Percentiles rank a stretch among this genome's conserved stretches.
Conservation (phyloP, 2,888 invertebrate species). For the Campaea margaritaria region DNA sequence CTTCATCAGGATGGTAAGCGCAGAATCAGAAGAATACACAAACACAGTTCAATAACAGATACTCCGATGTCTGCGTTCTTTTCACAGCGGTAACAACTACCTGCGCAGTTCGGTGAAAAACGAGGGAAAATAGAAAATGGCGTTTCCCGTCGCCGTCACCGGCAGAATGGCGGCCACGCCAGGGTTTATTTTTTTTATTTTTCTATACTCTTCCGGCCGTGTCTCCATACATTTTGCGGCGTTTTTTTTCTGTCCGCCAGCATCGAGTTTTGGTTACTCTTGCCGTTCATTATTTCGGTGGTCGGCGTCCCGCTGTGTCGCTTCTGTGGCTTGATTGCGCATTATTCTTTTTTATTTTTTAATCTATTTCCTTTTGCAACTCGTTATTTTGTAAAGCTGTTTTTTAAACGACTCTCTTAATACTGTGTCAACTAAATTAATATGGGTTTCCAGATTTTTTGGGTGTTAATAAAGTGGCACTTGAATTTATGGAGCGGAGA, state of each 20-base stretch:
- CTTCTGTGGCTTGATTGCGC: constrained; percentile 75
- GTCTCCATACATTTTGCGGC: constrained; percentile 55
- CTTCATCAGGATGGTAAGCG: too few species aligned
- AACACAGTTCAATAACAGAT: constrained; percentile 38
- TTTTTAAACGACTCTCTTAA: constrained; percentile 36
- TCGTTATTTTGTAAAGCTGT: constrained; percentile 26
- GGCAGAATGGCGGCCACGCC: constrained; percentile 75
- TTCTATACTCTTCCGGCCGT: constrained; percentile 67
- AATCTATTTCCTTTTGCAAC: constrained; percentile 46
- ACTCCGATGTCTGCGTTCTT: constrained; percentile 36
- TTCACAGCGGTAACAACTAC: constrained; percentile 40
- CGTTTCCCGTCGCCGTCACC: constrained; percentile 78
- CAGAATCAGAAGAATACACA: constrained; percentile 20
- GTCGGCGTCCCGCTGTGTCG: constrained; percentile 72
- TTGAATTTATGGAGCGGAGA: constrained; percentile 10
- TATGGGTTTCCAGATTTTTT: constrained; percentile 25
- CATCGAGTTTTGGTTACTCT: constrained; percentile 69
- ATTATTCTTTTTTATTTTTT: constrained; percentile 53
- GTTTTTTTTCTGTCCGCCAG: constrained; percentile 31
- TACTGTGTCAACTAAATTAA: constrained; percentile 39
- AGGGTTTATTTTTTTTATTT: constrained; percentile 61
- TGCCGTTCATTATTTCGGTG: constrained; percentile 79
- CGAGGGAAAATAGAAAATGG: constrained; percentile 70
- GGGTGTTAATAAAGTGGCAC: constrained; percentile 22
- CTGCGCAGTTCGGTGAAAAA: constrained; percentile 51